Base-by-base conservation (phyloP, 2,113 vertebrate species). In the Percina caprodes region DNA sequence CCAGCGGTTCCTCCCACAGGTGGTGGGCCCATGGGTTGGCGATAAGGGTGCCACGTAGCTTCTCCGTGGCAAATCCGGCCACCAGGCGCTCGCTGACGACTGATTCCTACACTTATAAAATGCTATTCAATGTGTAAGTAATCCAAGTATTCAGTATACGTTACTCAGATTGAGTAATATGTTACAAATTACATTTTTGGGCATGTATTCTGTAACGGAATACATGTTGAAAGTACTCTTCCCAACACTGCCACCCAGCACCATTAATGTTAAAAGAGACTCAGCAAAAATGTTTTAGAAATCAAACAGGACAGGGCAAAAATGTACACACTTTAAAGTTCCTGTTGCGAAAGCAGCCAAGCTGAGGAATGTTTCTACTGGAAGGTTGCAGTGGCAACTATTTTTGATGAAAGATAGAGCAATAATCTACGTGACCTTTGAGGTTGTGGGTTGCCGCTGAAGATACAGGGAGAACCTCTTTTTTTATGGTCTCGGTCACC, bases 351-450 rank as follows among this genome's bases (percentile, higher is more conserved):
- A 74, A 52, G 48, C 26, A 61, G 23, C 45, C 11, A 9, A 13
- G 30, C 52, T 12, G 48, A 59, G 56, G 55, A 68, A 83, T 74
- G 70, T 61, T 48, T 51, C 49, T 12, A 9, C 49, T 49, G 60
- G 21, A 46, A 33, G 54, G 23, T 13, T 71, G 63, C 46, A 21
- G 24, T 70, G 73, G 88, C 92, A 92, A 91, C 89, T 90, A 85
- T 91, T 75, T 75, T 82, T 35, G 45, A 52, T 84, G 91, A 92
- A 91, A 90, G 49, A 65, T 49, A 83, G 88, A 91, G 88, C 83
- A 92, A 74, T 74, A 85, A 86, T 78, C 81, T 79, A 78, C 30
- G 15, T 74, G 86, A 84, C 86, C 91, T 88, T 74, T 74, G 83
- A 88, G 76, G 85, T 88, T 75, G 30, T 83, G 82, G 79, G 66